Percentiles rank a stretch among this genome's conserved stretches.
phyloP scores from a whole-genome alignment of 2,113 vertebrate species.

The Oreocharis arfaki region DNA sequence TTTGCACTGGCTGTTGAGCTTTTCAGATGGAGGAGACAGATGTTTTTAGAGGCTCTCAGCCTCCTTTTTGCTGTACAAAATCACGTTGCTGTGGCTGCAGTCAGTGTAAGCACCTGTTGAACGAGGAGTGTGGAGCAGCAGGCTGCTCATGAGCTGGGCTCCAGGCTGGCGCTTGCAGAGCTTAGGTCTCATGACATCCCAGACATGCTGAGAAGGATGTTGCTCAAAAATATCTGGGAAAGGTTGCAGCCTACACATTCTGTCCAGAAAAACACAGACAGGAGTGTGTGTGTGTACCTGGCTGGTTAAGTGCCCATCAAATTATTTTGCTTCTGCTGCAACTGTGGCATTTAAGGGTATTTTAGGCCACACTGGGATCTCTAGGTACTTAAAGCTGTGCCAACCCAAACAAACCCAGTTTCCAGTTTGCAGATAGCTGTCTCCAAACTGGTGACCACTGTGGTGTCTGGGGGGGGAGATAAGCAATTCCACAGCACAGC shows the following conservation, averaged over 20 bases:
- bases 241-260: background rate
- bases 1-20: background rate
- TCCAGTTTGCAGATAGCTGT: background rate
- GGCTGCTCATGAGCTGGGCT: background rate
- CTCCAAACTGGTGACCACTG: background rate
- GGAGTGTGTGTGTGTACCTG: background rate
- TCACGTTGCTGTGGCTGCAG: background rate
- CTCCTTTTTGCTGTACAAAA: background rate
- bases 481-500: background rate
- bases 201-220: rapidly evolving
- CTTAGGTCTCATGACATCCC: background rate
- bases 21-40: background rate
- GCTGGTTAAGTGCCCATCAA: background rate
- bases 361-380: background rate
- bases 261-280: background rate
- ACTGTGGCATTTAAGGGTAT: background rate
- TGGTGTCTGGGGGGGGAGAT: background rate
- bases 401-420: background rate
- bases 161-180: background rate
- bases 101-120: background rate
- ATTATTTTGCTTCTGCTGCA: background rate
- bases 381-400: background rate
- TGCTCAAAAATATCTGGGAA: background rate
- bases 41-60: background rate
- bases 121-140: background rate